Conservation (phyloP, 1,140 invertebrate genomes). For the Lordiphosa clarofinis region DNA sequence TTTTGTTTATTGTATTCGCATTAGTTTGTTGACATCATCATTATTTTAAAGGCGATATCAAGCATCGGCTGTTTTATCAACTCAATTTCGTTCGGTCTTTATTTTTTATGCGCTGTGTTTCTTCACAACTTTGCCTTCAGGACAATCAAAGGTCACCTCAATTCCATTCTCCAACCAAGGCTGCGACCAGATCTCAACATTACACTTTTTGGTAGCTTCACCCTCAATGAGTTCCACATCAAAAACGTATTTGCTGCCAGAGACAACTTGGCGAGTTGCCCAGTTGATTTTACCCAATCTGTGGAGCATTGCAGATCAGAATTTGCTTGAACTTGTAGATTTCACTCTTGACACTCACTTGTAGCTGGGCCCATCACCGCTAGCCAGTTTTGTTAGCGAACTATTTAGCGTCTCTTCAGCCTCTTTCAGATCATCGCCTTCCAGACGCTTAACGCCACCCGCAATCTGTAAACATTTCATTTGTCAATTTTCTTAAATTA, state of each 20-base stretch:
- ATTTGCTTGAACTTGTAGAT: neutral
- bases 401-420: conserved; percentile 16
- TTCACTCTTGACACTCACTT: conserved; percentile 17
- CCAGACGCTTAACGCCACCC: conserved; percentile 10
- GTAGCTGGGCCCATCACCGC: conserved; percentile 40
- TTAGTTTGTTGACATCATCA: conserved; percentile 3
- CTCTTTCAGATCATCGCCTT: conserved; percentile 27
- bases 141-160: conserved; percentile 36
- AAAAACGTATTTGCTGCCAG: conserved; percentile 23
- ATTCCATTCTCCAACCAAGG: conserved; percentile 39
- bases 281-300: conserved; percentile 36
- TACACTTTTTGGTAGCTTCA: conserved; percentile 27
- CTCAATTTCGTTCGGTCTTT: neutral
- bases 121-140: conserved; percentile 24
- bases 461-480: neutral
- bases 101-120: conserved; percentile 1
- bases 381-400: conserved; percentile 32
- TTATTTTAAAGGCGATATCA: too few relatives aligned
- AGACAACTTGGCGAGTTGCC: conserved; percentile 31
- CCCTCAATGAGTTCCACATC: conserved; percentile 29
- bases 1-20: neutral
- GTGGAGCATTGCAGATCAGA: neutral
- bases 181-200: conserved; percentile 34
- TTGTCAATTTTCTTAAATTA: neutral
- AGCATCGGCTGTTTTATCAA: too few relatives aligned